Conservation (phyloP, 2,113 vertebrate species). For the Heterotis niloticus region DNA sequence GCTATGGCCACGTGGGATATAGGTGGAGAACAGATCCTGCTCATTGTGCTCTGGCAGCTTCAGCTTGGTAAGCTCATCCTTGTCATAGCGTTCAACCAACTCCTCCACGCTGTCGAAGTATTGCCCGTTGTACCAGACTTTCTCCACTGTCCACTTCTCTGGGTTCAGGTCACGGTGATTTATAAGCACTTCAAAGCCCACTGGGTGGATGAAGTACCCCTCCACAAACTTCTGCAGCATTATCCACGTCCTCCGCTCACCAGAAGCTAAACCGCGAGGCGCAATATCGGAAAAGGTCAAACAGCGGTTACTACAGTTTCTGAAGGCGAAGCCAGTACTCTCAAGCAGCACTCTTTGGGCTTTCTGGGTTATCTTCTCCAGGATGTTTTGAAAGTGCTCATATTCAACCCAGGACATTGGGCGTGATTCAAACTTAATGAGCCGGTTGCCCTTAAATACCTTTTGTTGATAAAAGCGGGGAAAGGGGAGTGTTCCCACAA, state of each 20-base stretch:
- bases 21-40: slow-evolving; percentile 70
- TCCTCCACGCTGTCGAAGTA: slow-evolving; percentile 72
- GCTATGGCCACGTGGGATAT: slow-evolving; percentile 65
- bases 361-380: slow-evolving; percentile 52
- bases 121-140: slow-evolving; percentile 78
- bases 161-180: slow-evolving; percentile 70
- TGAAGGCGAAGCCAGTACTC: slow-evolving; percentile 66
- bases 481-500: slow-evolving; percentile 71
- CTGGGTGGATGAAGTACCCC: slow-evolving; percentile 81
- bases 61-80: slow-evolving; percentile 49
- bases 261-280: slow-evolving; percentile 72
- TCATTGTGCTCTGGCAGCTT: slow-evolving; percentile 51
- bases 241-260: slow-evolving; percentile 78
- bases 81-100: slow-evolving; percentile 62
- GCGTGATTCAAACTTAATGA: slow-evolving; percentile 62
- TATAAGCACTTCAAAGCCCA: slow-evolving; percentile 80
- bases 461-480: slow-evolving; percentile 58
- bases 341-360: slow-evolving; percentile 64
- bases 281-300: slow-evolving; percentile 75
- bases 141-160: slow-evolving; percentile 66
- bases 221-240: slow-evolving; percentile 78
- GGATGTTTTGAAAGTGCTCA: slow-evolving; percentile 39
- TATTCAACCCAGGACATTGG: slow-evolving; percentile 67
- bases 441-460: slow-evolving; percentile 35
- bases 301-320: slow-evolving; percentile 68